Evolutionary conservation across 2,113 vertebrate genomes (phyloP).

Genomic region (Platycercus adscitus): DNA sequence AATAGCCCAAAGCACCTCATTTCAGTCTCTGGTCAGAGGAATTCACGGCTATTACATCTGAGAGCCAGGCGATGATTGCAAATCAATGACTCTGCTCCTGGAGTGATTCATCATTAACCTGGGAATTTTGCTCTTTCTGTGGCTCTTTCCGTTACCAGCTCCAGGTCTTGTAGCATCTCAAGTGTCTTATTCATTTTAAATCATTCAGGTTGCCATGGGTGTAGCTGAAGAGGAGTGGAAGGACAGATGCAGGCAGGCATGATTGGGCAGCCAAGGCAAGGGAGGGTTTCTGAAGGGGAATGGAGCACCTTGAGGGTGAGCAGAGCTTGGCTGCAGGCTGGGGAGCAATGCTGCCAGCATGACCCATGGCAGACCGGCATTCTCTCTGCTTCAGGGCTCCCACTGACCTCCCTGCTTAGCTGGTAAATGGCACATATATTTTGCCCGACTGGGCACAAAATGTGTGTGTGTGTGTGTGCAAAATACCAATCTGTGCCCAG

Average conservation of each 20-base stretch:
- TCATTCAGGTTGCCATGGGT: not conserved
- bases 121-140: not conserved
- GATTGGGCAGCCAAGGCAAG: not conserved
- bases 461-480: not conserved
- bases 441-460: not conserved
- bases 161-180: not conserved
- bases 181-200: not conserved
- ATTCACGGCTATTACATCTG: not conserved
- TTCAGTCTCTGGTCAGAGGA: not conserved
- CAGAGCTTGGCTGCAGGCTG: not conserved
- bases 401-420: not conserved
- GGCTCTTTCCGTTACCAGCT: not conserved
- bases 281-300: not conserved
- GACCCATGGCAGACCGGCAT: fast-evolving
- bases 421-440: not conserved
- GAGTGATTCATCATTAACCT: not conserved
- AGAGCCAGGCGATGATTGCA: conserved; percentile 8
- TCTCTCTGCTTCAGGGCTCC: not conserved
- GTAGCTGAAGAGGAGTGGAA: not conserved
- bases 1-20: not conserved
- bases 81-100: not conserved
- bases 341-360: not conserved
- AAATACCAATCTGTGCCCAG: not conserved
- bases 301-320: not conserved
- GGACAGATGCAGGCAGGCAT: not conserved